Evolutionary conservation across 2,888 invertebrate species (phyloP).

Genomic region (Agrochola macilenta): DNA sequence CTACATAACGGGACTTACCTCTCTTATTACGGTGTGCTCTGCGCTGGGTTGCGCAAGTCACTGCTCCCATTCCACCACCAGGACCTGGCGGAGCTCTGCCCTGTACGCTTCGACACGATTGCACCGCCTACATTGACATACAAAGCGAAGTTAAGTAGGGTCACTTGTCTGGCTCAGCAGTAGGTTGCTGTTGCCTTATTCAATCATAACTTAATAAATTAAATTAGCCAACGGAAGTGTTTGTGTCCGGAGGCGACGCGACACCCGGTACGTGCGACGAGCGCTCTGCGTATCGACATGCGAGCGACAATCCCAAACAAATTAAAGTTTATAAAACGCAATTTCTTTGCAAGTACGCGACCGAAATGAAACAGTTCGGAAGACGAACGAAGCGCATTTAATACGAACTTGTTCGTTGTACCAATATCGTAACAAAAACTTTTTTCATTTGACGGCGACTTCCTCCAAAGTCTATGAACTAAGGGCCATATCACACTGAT

Average conservation of each 20-base stretch:
- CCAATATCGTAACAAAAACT: constrained; percentile 33
- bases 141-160: not conserved
- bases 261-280: not conserved
- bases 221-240: not conserved
- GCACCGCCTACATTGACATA: not conserved
- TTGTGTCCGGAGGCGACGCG: not conserved
- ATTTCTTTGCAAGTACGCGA: constrained; percentile 58
- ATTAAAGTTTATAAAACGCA: constrained; percentile 65
- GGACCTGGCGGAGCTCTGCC: not conserved
- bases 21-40: too few relatives aligned
- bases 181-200: not conserved
- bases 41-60: not conserved
- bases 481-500: not conserved
- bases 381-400: constrained; percentile 44
- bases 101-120: not conserved
- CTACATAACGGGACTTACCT: too few relatives aligned
- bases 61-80: not conserved
- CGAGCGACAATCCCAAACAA: constrained; percentile 35
- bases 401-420: constrained; percentile 27
- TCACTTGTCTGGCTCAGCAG: not conserved
- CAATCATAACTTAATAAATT: not conserved
- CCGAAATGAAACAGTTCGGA: constrained; percentile 38
- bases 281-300: not conserved
- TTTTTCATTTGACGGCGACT: constrained; percentile 54
- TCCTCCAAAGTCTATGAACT: constrained; percentile 1